These are phyloP conservation scores for Sepioteuthis lessoniana DNA, from an alignment of 2,888 invertebrate genomes.

Conservation along the genomic window DNA sequence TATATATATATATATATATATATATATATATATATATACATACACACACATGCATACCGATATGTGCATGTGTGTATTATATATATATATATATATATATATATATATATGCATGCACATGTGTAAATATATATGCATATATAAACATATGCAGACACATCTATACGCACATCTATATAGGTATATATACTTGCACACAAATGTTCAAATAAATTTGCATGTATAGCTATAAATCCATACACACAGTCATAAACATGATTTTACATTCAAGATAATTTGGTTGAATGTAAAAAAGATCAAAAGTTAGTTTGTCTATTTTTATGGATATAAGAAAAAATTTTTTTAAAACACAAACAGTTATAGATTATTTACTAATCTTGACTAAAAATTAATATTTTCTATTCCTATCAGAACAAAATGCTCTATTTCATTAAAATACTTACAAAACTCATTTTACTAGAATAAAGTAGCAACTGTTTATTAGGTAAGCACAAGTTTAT, in stretches of 20 bases:
- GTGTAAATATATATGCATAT: not conserved
- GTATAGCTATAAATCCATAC: not conserved
- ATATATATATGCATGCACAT: not conserved
- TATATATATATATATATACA: conserved; percentile 47
- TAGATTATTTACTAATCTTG: not conserved
- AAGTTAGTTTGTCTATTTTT: conserved; percentile 11
- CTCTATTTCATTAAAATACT: not conserved
- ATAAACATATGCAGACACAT: not conserved
- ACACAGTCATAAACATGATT: not conserved
- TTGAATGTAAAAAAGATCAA: conserved; percentile 25
- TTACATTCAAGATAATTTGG: not conserved
- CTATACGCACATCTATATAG: not conserved
- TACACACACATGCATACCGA: conserved; percentile 24
- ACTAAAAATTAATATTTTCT: not conserved
- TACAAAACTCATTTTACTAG: not conserved
- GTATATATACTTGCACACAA: not conserved
- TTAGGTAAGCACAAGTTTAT: no score
- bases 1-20: conserved; percentile 46
- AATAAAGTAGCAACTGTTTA: not conserved
- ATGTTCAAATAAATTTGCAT: not conserved
- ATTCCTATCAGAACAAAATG: not conserved
- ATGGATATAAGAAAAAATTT: not conserved
- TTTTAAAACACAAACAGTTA: not conserved
- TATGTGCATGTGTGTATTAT: not conserved
- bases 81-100: not conserved